These are phyloP conservation scores for Dinoponera quadriceps DNA, from an alignment of 1,140 invertebrate genomes.

Conservation along the genomic window DNA sequence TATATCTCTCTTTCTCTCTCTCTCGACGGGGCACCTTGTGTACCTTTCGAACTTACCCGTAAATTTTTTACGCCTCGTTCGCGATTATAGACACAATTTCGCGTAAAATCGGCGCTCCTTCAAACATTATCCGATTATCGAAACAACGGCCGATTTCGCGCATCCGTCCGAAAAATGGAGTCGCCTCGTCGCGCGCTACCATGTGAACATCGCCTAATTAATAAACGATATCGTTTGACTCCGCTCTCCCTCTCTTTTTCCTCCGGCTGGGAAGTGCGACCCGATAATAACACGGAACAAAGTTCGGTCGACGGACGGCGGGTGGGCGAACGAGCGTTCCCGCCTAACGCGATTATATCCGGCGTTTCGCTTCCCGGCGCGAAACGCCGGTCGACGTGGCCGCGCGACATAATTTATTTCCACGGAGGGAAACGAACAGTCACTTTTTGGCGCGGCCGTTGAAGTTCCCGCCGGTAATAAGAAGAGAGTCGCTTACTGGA, in stretches of 20 bases:
- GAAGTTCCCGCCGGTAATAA: conserved; percentile 55
- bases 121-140: conserved; percentile 1
- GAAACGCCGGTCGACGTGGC: conserved; percentile 19
- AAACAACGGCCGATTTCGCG: no score
- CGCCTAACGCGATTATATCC: conserved; percentile 65
- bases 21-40: background rate
- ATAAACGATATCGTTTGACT: background rate
- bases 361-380: conserved; percentile 44
- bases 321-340: conserved; percentile 30
- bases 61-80: conserved; percentile 30
- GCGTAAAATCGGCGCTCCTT: conserved; percentile 15
- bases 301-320: conserved; percentile 32
- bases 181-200: background rate
- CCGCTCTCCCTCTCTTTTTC: background rate
- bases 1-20: no score
- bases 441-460: conserved; percentile 61
- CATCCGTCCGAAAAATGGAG: background rate
- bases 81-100: conserved; percentile 31
- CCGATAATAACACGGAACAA: background rate
- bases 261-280: no score
- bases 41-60: background rate
- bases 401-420: conserved; percentile 67
- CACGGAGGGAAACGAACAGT: conserved; percentile 40
- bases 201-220: background rate
- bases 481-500: conserved; percentile 66